These are phyloP conservation scores for Percopsis transmontana DNA, from an alignment of 2,113 vertebrate genomes.

Conservation along the genomic window DNA sequence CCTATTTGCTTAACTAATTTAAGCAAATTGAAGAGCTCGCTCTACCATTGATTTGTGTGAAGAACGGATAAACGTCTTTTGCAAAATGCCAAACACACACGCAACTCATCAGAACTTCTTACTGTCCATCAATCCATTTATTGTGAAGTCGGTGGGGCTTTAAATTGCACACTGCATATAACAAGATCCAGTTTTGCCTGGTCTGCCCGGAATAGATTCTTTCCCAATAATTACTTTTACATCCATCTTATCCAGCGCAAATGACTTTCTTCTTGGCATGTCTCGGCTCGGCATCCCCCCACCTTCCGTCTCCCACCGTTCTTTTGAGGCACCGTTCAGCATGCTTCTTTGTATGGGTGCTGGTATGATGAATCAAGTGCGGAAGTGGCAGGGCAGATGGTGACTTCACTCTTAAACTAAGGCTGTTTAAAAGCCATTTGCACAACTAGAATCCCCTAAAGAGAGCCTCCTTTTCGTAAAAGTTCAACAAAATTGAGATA, in stretches of 20 bases:
- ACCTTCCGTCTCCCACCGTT: slow-evolving; percentile 37
- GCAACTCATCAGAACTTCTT: not conserved
- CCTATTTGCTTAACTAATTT: slow-evolving; percentile 12
- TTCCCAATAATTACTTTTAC: not conserved
- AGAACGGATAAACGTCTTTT: slow-evolving; percentile 16
- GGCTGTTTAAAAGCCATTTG: slow-evolving; percentile 67
- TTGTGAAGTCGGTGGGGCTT: not conserved
- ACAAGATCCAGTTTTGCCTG: not conserved
- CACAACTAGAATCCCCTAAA: slow-evolving; percentile 33
- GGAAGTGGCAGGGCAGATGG: slow-evolving; percentile 62
- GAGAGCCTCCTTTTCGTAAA: slow-evolving; percentile 42
- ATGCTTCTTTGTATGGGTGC: slow-evolving; percentile 49
- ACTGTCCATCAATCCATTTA: slow-evolving; percentile 5
- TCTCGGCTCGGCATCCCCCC: slow-evolving; percentile 24
- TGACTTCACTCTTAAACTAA: slow-evolving; percentile 68
- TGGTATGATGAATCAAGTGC: slow-evolving; percentile 64
- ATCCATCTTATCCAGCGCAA: slow-evolving; percentile 13
- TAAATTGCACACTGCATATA: slow-evolving; percentile 10
- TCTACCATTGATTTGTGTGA: slow-evolving; percentile 9
- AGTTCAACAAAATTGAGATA: not conserved
- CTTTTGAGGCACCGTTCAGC: slow-evolving; percentile 49
- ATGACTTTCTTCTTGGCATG: slow-evolving; percentile 14
- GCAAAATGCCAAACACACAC: slow-evolving; percentile 5
- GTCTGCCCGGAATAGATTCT: not conserved
- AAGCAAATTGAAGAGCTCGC: slow-evolving; percentile 1